Conservation (phyloP, 2,888 invertebrate species). For the Clistopyga incitator region DNA sequence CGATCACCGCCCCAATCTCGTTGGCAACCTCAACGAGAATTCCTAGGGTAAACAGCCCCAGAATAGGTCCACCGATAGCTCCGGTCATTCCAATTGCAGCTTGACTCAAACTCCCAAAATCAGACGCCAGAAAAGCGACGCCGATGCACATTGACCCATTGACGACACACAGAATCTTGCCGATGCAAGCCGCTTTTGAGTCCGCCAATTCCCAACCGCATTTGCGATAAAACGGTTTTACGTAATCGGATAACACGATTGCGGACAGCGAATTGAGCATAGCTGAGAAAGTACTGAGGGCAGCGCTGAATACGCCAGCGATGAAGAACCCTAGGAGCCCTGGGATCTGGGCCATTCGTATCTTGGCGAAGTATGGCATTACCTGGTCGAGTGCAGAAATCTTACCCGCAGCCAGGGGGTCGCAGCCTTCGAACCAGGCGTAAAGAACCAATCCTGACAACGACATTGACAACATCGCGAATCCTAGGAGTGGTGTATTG, state of each 20-base stretch:
- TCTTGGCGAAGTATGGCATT: conserved; percentile 91
- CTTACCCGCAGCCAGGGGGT: conserved; percentile 88
- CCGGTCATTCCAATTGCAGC: conserved; percentile 94
- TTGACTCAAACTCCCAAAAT: conserved; percentile 79
- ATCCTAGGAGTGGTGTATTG: conserved; percentile 90
- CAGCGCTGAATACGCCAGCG: conserved; percentile 93
- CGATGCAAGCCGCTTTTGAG: conserved; percentile 89
- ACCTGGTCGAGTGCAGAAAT: conserved; percentile 90
- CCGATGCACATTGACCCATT: conserved; percentile 75
- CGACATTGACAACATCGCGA: conserved; percentile 89
- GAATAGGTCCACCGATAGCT: conserved; percentile 93
- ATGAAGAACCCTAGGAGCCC: conserved; percentile 82
- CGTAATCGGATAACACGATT: conserved; percentile 94
- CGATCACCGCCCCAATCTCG: conserved; percentile 78
- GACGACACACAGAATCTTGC: conserved; percentile 74
- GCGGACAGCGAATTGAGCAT: conserved; percentile 96
- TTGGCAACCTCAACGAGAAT: conserved; percentile 95
- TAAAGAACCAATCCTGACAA: conserved; percentile 92
- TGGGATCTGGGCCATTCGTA: conserved; percentile 85
- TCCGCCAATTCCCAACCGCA: conserved; percentile 89
- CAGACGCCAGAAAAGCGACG: conserved; percentile 76
- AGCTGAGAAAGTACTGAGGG: conserved; percentile 96
- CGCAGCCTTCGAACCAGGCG: conserved; percentile 92
- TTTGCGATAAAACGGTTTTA: conserved; percentile 85
- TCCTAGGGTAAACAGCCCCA: conserved; percentile 94